Conservation (phyloP, 2,888 invertebrate genomes). For the Chaitophorus viminalis region DNA sequence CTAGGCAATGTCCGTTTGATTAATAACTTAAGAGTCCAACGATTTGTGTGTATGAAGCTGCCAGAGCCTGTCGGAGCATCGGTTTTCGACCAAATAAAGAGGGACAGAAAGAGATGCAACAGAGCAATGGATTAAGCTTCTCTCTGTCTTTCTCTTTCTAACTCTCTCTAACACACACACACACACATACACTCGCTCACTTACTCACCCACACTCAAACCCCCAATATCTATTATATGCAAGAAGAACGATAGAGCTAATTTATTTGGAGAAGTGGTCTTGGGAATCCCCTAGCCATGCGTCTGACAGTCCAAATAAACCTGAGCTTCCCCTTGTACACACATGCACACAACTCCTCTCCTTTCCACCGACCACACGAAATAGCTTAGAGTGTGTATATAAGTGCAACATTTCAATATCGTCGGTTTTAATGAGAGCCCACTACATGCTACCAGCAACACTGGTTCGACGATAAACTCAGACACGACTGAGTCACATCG, state of each 20-base stretch:
- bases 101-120: neutral
- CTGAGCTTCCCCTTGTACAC: constrained; percentile 43
- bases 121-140: constrained; percentile 11
- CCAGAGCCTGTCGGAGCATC: constrained; percentile 28
- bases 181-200: neutral
- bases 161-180: neutral
- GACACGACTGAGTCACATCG: neutral
- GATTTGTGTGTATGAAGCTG: constrained; percentile 26
- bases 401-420: constrained; percentile 54
- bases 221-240: neutral
- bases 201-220: too few species aligned
- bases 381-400: constrained; percentile 31
- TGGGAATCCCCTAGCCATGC: constrained; percentile 53
- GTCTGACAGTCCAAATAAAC: constrained; percentile 60
- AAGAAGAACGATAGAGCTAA: constrained; percentile 56
- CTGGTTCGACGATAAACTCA: constrained; percentile 35
- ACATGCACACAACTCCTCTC: neutral
- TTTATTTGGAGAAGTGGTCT: constrained; percentile 60
- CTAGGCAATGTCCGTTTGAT: constrained; percentile 38
- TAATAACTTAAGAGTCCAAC: constrained; percentile 41
- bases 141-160: too few species aligned
- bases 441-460: neutral
- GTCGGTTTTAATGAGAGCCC: constrained; percentile 42
- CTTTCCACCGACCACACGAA: constrained; percentile 17
- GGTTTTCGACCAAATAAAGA: constrained; percentile 35